phyloP scores from a whole-genome alignment of 2,888 invertebrate genomes.

The Heliconius ismenius region DNA sequence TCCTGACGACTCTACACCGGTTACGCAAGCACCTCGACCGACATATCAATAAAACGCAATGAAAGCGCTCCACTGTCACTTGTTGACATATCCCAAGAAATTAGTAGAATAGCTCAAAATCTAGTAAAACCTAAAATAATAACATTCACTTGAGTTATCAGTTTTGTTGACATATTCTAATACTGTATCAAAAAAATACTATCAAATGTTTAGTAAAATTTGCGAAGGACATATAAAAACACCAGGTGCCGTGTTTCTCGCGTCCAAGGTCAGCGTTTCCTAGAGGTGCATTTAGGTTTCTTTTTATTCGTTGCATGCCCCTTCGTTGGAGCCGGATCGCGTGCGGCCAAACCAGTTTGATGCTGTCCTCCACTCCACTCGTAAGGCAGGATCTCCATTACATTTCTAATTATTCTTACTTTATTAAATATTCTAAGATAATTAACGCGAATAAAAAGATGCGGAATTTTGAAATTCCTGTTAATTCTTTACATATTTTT shows the following conservation, averaged over 20 bases:
- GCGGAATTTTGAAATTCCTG: neutral
- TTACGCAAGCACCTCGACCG: slow-evolving; percentile 77
- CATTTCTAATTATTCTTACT: slow-evolving; percentile 59
- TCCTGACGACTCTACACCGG: slow-evolving; percentile 77
- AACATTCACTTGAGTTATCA: slow-evolving; percentile 27
- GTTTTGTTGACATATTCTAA: slow-evolving; percentile 11
- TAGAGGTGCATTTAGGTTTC: slow-evolving; percentile 80
- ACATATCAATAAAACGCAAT: slow-evolving; percentile 61
- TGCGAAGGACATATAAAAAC: slow-evolving; percentile 78
- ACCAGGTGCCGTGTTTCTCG: slow-evolving; percentile 79
- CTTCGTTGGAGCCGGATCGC: slow-evolving; percentile 72
- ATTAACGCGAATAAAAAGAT: neutral
- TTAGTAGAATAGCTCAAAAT: slow-evolving; percentile 15
- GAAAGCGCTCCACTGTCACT: slow-evolving; percentile 52
- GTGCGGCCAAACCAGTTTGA: slow-evolving; percentile 78
- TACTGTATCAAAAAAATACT: slow-evolving; percentile 52
- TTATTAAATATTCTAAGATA: neutral
- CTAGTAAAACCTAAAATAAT: neutral
- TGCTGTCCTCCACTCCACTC: slow-evolving; percentile 67
- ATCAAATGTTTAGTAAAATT: slow-evolving; percentile 73
- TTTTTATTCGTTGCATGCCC: slow-evolving; percentile 80
- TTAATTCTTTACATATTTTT: neutral
- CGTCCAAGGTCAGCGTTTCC: slow-evolving; percentile 80
- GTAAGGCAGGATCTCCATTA: slow-evolving; percentile 66
- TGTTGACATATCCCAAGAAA: slow-evolving; percentile 44